These are phyloP conservation scores for Caenorhabditis elegans DNA, from an alignment of 1,140 invertebrate species.

Conservation along the genomic window WBcel235 BX284603.4:9700001-9700500, in stretches of 20 bases:
- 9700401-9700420: constrained; percentile 32
- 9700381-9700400: constrained; percentile 28
- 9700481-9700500: constrained; percentile 31
- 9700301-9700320: constrained; percentile 15
- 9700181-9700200: not conserved
- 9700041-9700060: not conserved
- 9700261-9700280: not conserved
- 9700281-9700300: not conserved
- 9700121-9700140: not conserved
- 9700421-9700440: constrained; percentile 33
- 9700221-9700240: not conserved
- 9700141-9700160: too few relatives aligned
- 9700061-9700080: not conserved
- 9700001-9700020: constrained; percentile 9
- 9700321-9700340: constrained; percentile 18
- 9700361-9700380: constrained; percentile 21
- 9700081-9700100: not conserved
- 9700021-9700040: not conserved
- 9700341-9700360: constrained; percentile 14
- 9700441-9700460: constrained; percentile 26
- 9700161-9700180: too few relatives aligned
- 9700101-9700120: not conserved
- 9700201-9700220: not conserved
- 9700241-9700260: not conserved
- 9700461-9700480: constrained; percentile 28